Evolutionary conservation across 2,888 invertebrate species (phyloP).

Genomic region (Drosophila cyrtoloma): DNA sequence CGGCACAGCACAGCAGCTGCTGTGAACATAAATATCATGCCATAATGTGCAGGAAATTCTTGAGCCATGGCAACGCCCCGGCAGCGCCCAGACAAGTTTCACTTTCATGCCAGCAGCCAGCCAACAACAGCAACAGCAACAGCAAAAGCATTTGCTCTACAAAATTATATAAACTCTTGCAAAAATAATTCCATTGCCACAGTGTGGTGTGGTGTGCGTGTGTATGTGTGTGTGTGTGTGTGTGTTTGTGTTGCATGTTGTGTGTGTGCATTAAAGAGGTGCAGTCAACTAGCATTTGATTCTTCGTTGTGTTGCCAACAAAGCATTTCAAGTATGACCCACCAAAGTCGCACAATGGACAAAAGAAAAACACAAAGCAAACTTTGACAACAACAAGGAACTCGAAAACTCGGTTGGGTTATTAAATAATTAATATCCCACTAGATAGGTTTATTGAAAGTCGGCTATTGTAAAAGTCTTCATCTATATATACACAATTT

Average conservation of each 20-base stretch:
- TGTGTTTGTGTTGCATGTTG: background rate
- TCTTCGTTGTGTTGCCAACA: constrained; percentile 53
- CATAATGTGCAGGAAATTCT: constrained; percentile 71
- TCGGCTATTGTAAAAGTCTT: background rate
- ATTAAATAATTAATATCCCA: background rate
- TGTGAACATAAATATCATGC: constrained; percentile 20
- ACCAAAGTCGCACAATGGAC: constrained; percentile 53
- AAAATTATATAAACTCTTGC: constrained; percentile 72
- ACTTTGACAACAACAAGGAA: background rate
- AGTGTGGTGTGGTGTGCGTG: background rate
- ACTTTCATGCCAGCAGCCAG: constrained; percentile 50
- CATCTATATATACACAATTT: background rate
- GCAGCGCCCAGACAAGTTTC: constrained; percentile 76
- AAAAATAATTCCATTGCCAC: constrained; percentile 58
- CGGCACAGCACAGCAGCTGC: constrained; percentile 30
- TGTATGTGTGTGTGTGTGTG: constrained; percentile 26
- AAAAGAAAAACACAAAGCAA: background rate
- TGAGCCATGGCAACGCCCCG: constrained; percentile 72
- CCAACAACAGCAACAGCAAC: constrained; percentile 12
- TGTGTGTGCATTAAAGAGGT: constrained; percentile 60
- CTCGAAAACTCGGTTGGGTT: background rate
- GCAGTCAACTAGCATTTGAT: constrained; percentile 66
- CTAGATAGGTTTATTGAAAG: background rate
- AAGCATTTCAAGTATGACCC: constrained; percentile 56
- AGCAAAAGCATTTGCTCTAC: constrained; percentile 58